Evolutionary conservation across 2,113 vertebrate genomes (phyloP).

Genomic region (Amblyopsis rosae): DNA sequence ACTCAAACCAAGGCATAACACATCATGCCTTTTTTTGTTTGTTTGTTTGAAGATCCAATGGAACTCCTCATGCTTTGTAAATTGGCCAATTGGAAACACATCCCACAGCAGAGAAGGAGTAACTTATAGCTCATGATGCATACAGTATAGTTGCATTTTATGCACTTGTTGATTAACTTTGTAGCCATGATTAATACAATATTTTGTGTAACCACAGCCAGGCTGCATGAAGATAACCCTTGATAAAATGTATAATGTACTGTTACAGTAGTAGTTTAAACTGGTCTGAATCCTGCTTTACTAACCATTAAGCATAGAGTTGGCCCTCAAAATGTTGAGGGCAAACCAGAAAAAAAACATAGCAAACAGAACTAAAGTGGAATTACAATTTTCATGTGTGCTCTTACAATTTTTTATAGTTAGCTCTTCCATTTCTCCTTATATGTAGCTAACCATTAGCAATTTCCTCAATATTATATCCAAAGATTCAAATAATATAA

Average conservation of each 20-base stretch:
- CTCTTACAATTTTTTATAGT: neutral
- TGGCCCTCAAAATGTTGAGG: neutral
- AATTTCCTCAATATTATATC: neutral
- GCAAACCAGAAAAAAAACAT: too few relatives aligned
- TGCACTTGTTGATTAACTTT: constrained; percentile 13
- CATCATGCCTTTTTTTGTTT: neutral
- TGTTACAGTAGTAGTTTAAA: constrained; percentile 16
- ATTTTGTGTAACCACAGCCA: constrained; percentile 38
- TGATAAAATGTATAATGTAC: constrained; percentile 47
- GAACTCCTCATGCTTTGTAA: neutral
- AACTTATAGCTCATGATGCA: constrained; percentile 23
- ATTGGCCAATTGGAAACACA: neutral
- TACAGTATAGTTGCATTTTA: neutral
- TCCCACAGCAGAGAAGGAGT: neutral
- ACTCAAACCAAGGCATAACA: neutral
- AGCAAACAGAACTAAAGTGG: neutral
- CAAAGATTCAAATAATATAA: too few relatives aligned
- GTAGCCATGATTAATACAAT: constrained; percentile 7
- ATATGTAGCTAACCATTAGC: neutral
- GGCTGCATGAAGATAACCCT: constrained; percentile 17
- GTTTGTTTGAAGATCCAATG: neutral
- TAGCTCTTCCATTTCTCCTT: neutral
- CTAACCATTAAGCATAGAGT: constrained; percentile 13
- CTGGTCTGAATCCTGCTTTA: constrained; percentile 50
- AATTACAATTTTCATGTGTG: neutral